These are phyloP conservation scores for Geococcyx californianus DNA, from an alignment of 2,113 vertebrate species.

Conservation along the genomic window DNA sequence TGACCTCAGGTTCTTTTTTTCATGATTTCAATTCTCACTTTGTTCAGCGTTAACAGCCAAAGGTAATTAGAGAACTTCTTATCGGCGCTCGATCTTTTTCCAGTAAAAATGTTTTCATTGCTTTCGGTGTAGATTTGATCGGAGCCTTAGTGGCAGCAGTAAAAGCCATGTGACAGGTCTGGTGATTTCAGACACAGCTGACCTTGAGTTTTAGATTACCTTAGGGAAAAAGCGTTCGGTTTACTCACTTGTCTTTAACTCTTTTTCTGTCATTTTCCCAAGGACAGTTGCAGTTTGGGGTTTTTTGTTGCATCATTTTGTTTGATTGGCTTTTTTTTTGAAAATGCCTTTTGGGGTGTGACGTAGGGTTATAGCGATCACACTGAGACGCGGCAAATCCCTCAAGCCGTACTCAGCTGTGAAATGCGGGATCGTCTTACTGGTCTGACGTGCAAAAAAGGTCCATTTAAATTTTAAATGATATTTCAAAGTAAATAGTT, in stretches of 20 bases:
- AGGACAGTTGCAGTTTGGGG: neutral
- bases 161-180: constrained; percentile 8
- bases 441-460: neutral
- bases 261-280: constrained; percentile 15
- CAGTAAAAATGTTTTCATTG: constrained; percentile 29
- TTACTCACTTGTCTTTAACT: neutral
- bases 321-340: neutral
- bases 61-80: neutral
- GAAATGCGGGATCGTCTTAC: neutral
- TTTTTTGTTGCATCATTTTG: neutral
- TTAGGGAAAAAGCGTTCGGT: neutral
- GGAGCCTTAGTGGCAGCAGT: neutral
- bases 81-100: neutral
- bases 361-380: neutral
- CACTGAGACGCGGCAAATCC: neutral
- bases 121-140: constrained; percentile 3
- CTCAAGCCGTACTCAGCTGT: neutral
- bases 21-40: neutral
- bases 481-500: neutral
- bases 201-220: constrained; percentile 40
- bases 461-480: neutral
- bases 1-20: neutral
- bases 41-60: neutral
- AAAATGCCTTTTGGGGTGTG: neutral
- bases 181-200: constrained; percentile 14